Conservation (phyloP, 2,888 invertebrate species). For the Hoplodrina blanda region DNA sequence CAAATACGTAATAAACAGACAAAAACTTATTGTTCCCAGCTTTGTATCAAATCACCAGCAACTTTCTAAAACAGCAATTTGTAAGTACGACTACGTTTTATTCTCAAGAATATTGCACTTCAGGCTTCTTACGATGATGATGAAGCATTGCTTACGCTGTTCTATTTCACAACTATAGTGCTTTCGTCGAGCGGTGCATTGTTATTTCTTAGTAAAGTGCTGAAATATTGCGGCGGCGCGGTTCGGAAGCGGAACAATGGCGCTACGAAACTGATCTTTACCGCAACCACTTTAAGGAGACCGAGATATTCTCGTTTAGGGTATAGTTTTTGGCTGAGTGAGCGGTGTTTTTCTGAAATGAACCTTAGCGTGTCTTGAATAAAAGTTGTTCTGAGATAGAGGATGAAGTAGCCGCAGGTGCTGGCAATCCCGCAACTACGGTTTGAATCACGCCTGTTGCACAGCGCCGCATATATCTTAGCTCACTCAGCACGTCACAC, state of each 20-base stretch:
- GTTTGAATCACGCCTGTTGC: slow-evolving; percentile 86
- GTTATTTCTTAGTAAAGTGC: slow-evolving; percentile 87
- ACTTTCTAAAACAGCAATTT: slow-evolving; percentile 52
- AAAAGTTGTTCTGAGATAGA: slow-evolving; percentile 65
- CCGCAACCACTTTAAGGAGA: slow-evolving; percentile 74
- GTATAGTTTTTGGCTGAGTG: slow-evolving; percentile 73
- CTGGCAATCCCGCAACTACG: slow-evolving; percentile 74
- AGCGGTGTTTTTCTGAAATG: slow-evolving; percentile 55
- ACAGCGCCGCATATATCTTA: slow-evolving; percentile 85
- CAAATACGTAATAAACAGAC: not conserved
- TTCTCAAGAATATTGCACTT: slow-evolving; percentile 67
- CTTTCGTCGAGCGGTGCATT: slow-evolving; percentile 82
- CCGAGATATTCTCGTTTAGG: slow-evolving; percentile 75
- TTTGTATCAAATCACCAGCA: slow-evolving; percentile 37
- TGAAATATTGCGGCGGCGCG: slow-evolving; percentile 85
- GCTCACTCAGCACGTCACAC: slow-evolving; percentile 80
- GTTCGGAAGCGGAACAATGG: slow-evolving; percentile 73
- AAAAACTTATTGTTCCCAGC: slow-evolving; percentile 25
- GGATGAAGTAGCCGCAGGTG: slow-evolving; percentile 79
- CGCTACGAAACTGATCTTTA: slow-evolving; percentile 80
- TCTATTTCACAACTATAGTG: slow-evolving; percentile 82
- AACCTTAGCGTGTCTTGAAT: slow-evolving; percentile 56
- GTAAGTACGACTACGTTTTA: slow-evolving; percentile 52
- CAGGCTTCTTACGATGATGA: slow-evolving; percentile 78
- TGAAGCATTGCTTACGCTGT: slow-evolving; percentile 81